Percentiles rank a stretch among this genome's conserved stretches.
Evolutionary conservation across 2,113 vertebrate species (phyloP).

Genomic region (Macrotus californicus): DNA sequence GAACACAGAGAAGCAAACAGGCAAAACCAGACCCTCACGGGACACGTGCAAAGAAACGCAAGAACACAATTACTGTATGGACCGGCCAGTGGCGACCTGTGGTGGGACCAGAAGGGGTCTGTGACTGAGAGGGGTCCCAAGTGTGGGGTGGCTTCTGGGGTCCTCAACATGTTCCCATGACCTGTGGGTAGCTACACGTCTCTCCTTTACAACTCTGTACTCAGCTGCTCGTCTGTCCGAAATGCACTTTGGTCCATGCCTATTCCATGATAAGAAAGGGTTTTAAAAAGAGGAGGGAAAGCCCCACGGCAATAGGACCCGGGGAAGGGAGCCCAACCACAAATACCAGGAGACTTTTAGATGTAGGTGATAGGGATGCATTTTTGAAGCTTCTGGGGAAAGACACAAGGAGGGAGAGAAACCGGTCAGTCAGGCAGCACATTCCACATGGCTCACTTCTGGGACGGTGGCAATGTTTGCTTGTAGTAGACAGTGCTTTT

Average conservation of each 20-base stretch:
- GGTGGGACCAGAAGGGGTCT: neutral
- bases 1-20: neutral
- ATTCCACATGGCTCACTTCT: accelerated
- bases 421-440: accelerated
- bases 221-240: neutral
- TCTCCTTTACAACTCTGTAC: neutral
- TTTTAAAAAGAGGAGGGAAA: neutral
- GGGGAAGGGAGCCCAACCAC: neutral
- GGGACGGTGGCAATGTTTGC: neutral
- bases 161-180: neutral
- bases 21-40: neutral
- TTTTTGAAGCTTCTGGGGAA: neutral
- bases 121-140: neutral
- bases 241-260: neutral
- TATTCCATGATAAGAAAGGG: neutral
- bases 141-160: neutral
- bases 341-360: neutral
- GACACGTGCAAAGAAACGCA: neutral
- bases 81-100: neutral
- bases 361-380: accelerated
- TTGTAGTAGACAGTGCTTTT: no score
- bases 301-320: neutral
- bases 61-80: accelerated
- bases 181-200: neutral
- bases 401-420: neutral